A percentile compares a stretch with the other conserved stretches of the same genome.
phyloP scores from a whole-genome alignment of 2,113 vertebrate genomes.

The Amphilophus citrinellus region DNA sequence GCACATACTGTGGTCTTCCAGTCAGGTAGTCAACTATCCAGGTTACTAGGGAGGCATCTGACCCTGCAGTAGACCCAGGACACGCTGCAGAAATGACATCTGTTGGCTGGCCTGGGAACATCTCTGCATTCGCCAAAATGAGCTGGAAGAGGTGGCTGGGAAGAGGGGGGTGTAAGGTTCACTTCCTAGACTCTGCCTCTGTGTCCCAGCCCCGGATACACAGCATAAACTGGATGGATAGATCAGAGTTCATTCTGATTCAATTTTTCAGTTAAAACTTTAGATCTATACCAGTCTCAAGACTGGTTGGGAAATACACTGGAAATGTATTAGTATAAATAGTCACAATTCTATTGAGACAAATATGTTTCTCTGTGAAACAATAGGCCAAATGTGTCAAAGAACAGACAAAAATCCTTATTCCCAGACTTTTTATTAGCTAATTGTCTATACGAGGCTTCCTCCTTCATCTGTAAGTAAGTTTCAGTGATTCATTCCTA shows the following conservation, averaged over 20 bases:
- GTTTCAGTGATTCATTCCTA: constrained; percentile 46
- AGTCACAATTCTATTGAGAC: background rate
- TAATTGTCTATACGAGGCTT: constrained; percentile 57
- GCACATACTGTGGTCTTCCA: too few species aligned
- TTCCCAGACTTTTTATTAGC: constrained; percentile 22
- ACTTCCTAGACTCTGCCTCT: too few species aligned
- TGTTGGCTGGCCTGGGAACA: background rate
- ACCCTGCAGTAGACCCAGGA: too few species aligned
- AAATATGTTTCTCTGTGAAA: background rate
- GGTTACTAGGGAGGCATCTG: too few species aligned
- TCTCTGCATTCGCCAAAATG: background rate
- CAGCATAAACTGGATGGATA: too few species aligned
- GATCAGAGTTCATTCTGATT: too few species aligned
- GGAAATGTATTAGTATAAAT: too few species aligned
- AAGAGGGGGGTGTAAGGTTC: background rate
- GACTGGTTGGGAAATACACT: too few species aligned
- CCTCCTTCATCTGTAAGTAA: constrained; percentile 28
- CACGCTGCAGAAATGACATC: background rate
- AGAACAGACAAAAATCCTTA: background rate
- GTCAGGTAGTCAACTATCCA: too few species aligned
- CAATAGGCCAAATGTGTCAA: background rate
- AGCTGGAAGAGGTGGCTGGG: background rate
- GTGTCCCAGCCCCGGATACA: too few species aligned
- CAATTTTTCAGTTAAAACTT: too few species aligned
- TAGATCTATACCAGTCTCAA: too few species aligned